Evolutionary conservation across 2,113 vertebrate genomes (phyloP).

Genomic region (Mesitornis unicolor): DNA sequence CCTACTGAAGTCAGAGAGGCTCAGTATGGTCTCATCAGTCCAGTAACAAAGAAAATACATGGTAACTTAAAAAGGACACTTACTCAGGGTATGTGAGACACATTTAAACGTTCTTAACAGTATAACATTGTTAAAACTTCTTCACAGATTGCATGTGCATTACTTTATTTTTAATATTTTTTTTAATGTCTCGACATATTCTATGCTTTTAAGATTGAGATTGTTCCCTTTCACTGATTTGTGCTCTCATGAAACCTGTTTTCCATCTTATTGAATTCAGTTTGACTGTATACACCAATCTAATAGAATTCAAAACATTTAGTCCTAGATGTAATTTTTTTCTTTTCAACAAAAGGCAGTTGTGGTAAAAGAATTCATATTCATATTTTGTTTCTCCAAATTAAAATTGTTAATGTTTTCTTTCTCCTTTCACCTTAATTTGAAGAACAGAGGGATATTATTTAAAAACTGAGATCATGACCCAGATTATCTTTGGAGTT

Average conservation of each 20-base stretch:
- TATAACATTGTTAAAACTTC: neutral
- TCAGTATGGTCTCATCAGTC: neutral
- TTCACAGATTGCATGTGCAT: neutral
- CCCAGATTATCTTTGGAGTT: neutral
- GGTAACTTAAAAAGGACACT: neutral
- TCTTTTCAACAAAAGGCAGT: neutral
- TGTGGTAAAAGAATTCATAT: neutral
- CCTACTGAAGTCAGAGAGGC: neutral
- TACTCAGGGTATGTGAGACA: neutral
- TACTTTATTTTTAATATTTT: neutral
- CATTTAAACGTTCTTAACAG: neutral
- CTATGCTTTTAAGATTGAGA: neutral
- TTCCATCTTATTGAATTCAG: conserved; percentile 13
- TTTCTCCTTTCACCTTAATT: neutral
- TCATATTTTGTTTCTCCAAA: neutral
- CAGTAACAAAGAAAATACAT: neutral
- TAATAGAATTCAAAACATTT: conserved; percentile 15
- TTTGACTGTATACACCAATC: neutral
- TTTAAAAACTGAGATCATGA: neutral
- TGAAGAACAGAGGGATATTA: neutral
- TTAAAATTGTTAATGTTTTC: neutral
- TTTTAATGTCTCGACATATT: neutral
- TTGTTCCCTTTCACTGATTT: neutral
- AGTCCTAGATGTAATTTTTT: neutral
- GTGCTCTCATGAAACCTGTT: neutral